These are phyloP conservation scores for Lampris megalopsis DNA, from an alignment of 2,113 vertebrate genomes.

Conservation along the genomic window DNA sequence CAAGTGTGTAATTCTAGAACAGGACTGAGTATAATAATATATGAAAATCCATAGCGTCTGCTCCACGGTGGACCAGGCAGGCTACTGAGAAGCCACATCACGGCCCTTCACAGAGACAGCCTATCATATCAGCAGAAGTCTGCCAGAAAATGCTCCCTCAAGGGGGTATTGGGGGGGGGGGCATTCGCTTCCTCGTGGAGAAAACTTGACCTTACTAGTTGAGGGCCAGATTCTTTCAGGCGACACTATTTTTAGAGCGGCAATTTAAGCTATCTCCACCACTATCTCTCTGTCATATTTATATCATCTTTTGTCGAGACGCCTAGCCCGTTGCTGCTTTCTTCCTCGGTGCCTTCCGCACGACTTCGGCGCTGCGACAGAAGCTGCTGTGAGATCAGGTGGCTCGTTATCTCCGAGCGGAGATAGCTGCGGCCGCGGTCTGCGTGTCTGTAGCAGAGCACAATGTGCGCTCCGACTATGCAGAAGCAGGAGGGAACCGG, in stretches of 20 bases:
- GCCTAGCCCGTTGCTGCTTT: too few relatives aligned
- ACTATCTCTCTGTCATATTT: background rate
- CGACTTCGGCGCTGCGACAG: too few relatives aligned
- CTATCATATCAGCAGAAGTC: conserved; percentile 44
- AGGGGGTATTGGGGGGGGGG: conserved; percentile 16
- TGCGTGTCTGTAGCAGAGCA: too few relatives aligned
- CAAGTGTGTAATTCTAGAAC: conserved; percentile 60
- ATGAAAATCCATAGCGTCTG: conserved; percentile 69
- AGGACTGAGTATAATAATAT: conserved; percentile 44
- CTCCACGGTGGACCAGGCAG: conserved; percentile 31
- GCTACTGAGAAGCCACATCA: conserved; percentile 54
- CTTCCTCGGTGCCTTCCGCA: background rate
- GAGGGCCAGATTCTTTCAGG: conserved; percentile 2
- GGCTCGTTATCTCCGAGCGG: background rate
- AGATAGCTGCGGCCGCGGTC: background rate
- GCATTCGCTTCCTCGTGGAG: conserved; percentile 41
- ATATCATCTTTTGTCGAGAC: conserved; percentile 6
- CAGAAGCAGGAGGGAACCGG: too few relatives aligned
- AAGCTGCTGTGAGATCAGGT: background rate
- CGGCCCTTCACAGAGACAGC: conserved; percentile 27
- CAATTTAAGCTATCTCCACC: background rate
- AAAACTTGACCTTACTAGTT: conserved; percentile 48
- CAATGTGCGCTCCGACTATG: too few relatives aligned
- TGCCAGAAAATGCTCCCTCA: conserved; percentile 4
- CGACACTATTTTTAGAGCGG: background rate